Conservation (phyloP, 2,797 vertebrate genomes). For the Muscicapa striata region DNA sequence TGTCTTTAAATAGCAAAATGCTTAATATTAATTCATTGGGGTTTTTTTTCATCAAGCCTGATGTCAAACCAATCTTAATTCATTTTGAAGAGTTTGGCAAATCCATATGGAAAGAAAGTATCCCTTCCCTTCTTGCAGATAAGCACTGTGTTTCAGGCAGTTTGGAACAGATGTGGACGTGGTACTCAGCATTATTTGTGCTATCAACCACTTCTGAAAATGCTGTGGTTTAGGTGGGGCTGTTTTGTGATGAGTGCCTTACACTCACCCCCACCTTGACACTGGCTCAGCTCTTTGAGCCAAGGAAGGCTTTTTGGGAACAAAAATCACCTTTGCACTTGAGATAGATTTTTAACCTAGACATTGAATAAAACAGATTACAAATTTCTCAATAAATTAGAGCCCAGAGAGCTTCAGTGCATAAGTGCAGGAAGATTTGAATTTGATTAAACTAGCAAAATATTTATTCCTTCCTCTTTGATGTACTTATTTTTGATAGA, state of each 20-base stretch:
- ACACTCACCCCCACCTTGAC: background rate
- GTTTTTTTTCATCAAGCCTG: background rate
- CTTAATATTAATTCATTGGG: background rate
- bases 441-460: background rate
- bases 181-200: background rate
- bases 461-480: background rate
- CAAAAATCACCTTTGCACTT: background rate
- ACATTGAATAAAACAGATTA: background rate
- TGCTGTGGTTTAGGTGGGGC: background rate
- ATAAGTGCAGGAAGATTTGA: background rate
- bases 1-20: background rate
- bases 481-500: background rate
- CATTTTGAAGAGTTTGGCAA: background rate
- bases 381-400: background rate
- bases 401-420: background rate
- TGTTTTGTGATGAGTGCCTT: background rate
- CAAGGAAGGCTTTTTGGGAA: background rate
- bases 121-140: background rate
- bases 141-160: background rate
- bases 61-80: background rate
- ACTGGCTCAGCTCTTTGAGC: background rate
- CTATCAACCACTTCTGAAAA: background rate
- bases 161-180: background rate
- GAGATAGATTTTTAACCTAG: background rate
- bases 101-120: background rate